Evolutionary conservation across 2,113 vertebrate species (phyloP), one percentile per base, ranked within the genome.

Genomic region (Daphoenositta chrysoptera): DNA sequence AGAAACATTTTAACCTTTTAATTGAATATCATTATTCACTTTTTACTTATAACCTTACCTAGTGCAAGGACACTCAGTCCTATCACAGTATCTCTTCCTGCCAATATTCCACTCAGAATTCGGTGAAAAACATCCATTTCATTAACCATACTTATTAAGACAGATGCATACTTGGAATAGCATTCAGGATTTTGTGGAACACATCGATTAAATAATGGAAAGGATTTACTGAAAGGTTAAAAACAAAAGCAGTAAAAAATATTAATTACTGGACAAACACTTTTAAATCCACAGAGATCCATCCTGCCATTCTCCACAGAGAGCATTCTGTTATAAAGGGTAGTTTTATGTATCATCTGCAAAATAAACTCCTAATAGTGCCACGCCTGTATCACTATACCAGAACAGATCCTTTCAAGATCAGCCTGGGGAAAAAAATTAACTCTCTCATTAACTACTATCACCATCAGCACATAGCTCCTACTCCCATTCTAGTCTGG

Each of bases 181-280:
- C 98, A 98, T 78, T 98, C 97, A 13, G 97, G 92, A 31, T 95
- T 98, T 92, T 97, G 98, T 82, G 98, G 98, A 81, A 98, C 69
- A 63, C 98, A 98, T 51, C 97, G 98, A 95, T 98, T 98, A 90
- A 98, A 96, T 71, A 98, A 95, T 3, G 97, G 98, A 45, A 98
- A 98, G 51, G 98, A 95, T 72, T 98, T 97, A 94, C 98, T 98
- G 83, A 51, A 95, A 90, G 11, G 65, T 91, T 87, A 93, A 92
- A 95, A 95, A 95, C 78, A 85, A 92, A 96, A 94, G 85, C 6
- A 3, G 47, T 39, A 65, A 81, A 71, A 95, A 48, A 80, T 10
- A 50, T 50, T 54, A 60, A 88, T 48, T 70, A 68, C 31, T 45
- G 33, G n/a, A 45, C 13, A 42, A 54, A 87, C 11, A 53, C 37